A percentile compares a stretch with the other conserved stretches of the same genome.
Evolutionary conservation across 1,140 invertebrate species (phyloP).

Genomic region (Glomeris maerens): DNA sequence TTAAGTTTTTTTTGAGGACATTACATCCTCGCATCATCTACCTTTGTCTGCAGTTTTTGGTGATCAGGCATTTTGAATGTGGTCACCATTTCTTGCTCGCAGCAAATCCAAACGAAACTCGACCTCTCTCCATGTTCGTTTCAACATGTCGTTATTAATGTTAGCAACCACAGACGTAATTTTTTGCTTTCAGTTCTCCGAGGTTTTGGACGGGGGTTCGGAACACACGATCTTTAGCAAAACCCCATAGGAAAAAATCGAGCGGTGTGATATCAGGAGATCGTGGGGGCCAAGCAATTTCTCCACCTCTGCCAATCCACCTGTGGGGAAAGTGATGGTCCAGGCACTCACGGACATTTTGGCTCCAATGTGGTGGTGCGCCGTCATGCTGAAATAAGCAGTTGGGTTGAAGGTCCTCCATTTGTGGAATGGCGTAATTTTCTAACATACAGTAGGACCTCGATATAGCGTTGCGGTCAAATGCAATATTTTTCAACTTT

Average conservation of each 20-base stretch:
- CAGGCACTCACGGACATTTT: constrained; percentile 11
- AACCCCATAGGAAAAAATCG: constrained; percentile 19
- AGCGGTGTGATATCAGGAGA: constrained; percentile 16
- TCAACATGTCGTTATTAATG: no score
- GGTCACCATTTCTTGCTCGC: no score
- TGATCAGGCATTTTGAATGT: no score
- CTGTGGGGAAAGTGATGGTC: constrained; percentile 9
- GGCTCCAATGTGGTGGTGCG: constrained; percentile 11
- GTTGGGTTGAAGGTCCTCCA: constrained; percentile 11
- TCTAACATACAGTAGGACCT: no score
- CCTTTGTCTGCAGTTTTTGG: no score
- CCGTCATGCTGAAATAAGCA: constrained; percentile 15
- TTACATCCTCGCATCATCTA: no score
- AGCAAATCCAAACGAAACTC: no score
- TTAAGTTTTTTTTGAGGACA: no score
- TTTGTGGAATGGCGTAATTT: constrained; percentile 11
- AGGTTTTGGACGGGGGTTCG: not conserved
- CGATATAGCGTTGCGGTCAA: no score
- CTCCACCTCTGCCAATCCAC: constrained; percentile 9
- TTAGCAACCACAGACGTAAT: no score
- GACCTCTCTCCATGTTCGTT: no score
- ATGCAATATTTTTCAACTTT: no score
- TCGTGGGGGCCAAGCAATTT: constrained; percentile 15
- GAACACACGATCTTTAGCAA: constrained; percentile 14
- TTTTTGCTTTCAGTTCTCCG: not conserved